A percentile compares a stretch with the other conserved stretches of the same genome.
phyloP scores from a whole-genome alignment of 2,113 vertebrate genomes.

The Euleptes europaea region DNA sequence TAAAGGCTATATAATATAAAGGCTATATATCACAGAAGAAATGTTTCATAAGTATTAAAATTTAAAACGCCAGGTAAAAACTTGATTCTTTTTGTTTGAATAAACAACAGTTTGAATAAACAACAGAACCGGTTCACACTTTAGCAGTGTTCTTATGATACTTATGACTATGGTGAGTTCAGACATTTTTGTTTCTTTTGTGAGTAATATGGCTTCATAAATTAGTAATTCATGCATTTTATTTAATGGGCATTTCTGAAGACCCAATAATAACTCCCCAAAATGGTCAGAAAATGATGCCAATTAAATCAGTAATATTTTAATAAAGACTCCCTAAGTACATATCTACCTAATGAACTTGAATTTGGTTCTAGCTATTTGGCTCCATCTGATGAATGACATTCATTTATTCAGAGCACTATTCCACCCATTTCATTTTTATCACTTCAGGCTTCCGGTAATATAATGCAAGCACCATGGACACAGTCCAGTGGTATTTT shows the following conservation, averaged over 20 bases:
- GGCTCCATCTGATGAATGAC: background rate
- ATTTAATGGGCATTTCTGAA: background rate
- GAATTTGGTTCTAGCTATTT: background rate
- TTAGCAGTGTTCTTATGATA: background rate
- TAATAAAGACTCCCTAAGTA: background rate
- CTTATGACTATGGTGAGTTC: background rate
- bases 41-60: background rate
- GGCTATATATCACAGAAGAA: background rate
- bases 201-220: background rate
- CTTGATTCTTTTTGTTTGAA: background rate
- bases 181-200: background rate
- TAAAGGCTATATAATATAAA: background rate
- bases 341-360: slow-evolving; percentile 3
- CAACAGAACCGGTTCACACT: background rate
- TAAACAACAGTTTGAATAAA: background rate
- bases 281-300: background rate
- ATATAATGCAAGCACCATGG: background rate
- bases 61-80: background rate
- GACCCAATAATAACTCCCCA: background rate
- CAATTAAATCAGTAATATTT: background rate
- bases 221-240: background rate
- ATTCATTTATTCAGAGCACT: background rate
- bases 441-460: background rate
- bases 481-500: background rate
- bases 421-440: background rate